Evolutionary conservation across 2,888 invertebrate genomes (phyloP), one percentile per base, ranked within the genome.

Genomic region (Zygaena filipendulae): DNA sequence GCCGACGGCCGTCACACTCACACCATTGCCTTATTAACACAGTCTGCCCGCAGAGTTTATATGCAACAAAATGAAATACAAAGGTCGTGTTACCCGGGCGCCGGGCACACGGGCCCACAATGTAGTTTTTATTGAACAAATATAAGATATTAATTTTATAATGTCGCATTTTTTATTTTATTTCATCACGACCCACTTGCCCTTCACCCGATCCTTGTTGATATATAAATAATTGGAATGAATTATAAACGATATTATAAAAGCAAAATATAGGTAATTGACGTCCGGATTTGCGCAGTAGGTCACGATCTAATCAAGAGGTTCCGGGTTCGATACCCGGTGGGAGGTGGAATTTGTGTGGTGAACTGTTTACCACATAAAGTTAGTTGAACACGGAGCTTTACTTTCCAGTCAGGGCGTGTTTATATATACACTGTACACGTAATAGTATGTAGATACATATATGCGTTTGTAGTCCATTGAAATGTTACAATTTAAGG

Each of bases 71-170:
- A 75, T 61, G n/a, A n/a, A 68, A 79, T 79, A 79, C 79, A 77
- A 79, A 79, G 75, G 77, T 59, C 75, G 75, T 74, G 77, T 79
- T 77, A 77, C 79, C 77, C 74, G 75, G 77, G 70, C 72, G 59
- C 75, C 74, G 75, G 77, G 74, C 63, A 67, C 71, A 71, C 74
- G 66, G 77, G 75, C 77, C 79, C 79, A 74, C 75, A 74, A 68
- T 77, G 72, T 79, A 79, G 75, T 77, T 79, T 74, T 74, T 79
- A 79, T 66, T 77, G 77, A 79, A 79, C 79, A 77, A 79, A 79
- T 79, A 77, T 77, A 79, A 79, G 69, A 77, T 77, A 79, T 79
- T 79, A 77, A 77, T 77, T 79, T 79, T 75, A 77, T 77, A 77
- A 77, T 66, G 70, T 69, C 36, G 70, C 57, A 63, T 63, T 71